phyloP scores from a whole-genome alignment of 2,113 vertebrate species.

The Myotis lucifugus region DNA sequence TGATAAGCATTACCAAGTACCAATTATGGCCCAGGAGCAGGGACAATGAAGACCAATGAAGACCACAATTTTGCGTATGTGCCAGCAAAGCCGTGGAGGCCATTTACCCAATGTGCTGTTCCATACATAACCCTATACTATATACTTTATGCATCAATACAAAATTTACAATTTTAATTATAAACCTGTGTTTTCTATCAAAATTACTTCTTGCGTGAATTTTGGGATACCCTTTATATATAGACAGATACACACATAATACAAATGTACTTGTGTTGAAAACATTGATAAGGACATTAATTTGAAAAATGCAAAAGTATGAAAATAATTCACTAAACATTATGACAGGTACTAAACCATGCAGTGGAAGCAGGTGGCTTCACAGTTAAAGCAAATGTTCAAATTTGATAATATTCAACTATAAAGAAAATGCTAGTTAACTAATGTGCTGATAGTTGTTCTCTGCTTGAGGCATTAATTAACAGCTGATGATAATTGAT shows the following conservation, averaged over 20 bases:
- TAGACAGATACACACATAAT: neutral
- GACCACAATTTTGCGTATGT: no score
- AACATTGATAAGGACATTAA: neutral
- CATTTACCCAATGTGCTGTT: no score
- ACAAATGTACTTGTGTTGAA: neutral
- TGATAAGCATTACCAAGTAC: no score
- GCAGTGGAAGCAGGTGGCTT: neutral
- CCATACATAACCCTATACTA: no score
- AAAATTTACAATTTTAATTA: no score
- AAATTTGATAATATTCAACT: constrained; percentile 11
- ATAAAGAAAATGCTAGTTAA: constrained; percentile 32
- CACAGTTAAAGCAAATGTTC: constrained; percentile 30
- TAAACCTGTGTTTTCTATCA: no score
- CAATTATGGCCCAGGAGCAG: no score
- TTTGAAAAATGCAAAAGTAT: constrained; percentile 12
- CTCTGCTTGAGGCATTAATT: constrained; percentile 34
- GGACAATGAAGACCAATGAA: no score
- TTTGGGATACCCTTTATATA: neutral
- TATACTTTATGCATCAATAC: no score
- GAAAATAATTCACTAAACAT: neutral
- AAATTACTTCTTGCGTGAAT: no score
- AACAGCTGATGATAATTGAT: constrained; percentile 16
- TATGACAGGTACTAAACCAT: constrained; percentile 11
- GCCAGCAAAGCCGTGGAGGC: no score
- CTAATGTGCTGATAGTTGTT: neutral